Conservation (phyloP, 2,797 vertebrate genomes). For the Acipenser oxyrinchus region DNA sequence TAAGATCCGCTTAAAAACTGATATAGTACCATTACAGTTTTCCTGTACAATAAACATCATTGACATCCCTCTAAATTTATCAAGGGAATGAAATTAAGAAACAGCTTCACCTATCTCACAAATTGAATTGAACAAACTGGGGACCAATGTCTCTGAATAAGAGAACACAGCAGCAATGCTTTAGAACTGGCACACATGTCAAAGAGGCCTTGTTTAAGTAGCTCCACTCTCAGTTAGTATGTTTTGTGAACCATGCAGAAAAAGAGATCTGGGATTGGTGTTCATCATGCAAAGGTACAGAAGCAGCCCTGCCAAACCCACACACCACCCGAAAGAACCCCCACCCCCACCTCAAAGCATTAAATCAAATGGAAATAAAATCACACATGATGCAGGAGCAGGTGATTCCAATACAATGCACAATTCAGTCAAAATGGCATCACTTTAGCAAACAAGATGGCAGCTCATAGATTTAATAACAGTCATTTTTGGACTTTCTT, state of each 20-base stretch:
- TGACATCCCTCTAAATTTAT: no score
- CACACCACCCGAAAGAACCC: constrained; percentile 7
- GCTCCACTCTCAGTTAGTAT: constrained; percentile 14
- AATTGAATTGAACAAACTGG: no score
- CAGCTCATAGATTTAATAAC: constrained; percentile 35
- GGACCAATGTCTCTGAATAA: no score
- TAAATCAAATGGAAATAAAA: constrained; percentile 26
- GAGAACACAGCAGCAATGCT: constrained; percentile 1
- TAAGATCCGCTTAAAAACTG: no score
- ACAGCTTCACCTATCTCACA: no score
- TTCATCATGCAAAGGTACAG: constrained; percentile 28
- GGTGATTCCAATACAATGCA: constrained; percentile 49
- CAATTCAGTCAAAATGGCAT: constrained; percentile 38
- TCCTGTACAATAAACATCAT: no score
- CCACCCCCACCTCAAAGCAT: constrained; percentile 22
- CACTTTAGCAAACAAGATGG: constrained; percentile 27
- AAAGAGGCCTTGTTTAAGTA: constrained; percentile 23
- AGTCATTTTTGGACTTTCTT: neutral
- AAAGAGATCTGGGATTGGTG: constrained; percentile 30
- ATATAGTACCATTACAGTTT: no score
- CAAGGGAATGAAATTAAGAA: no score
- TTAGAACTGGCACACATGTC: constrained; percentile 18
- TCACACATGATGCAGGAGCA: constrained; percentile 42
- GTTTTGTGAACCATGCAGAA: constrained; percentile 35
- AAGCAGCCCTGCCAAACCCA: neutral